Base-by-base conservation (phyloP, 2,797 vertebrate species). In the Spheniscus humboldti region DNA sequence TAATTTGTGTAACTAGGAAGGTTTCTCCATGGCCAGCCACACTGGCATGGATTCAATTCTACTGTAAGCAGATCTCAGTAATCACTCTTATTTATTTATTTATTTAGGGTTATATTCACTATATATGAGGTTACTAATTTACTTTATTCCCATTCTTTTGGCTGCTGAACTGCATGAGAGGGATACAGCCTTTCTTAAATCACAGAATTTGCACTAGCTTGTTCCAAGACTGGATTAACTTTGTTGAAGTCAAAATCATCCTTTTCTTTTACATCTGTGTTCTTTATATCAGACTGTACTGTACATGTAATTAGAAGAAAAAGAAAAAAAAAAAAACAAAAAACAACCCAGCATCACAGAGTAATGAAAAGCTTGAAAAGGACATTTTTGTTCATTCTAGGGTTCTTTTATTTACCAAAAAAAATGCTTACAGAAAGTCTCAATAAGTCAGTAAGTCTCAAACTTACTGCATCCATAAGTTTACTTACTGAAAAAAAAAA, bases 391-490 rank as follows among this genome's bases (percentile, higher is more conserved):
- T 22, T 79, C 12, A 35, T 24, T 62, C 7, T 47, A 53, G 10
- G 25, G 27, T 14, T 50, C 18, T 50, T 75, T 37, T 41, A n/a
- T 64, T 80, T 35, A 35, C 28, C 7, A 0, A 0, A 0, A 10
- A 68, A 79, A 37, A 24, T 3, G 6, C 27, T 56, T 60, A 41
- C 1, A 10, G 50, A 78, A 75, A 67, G 18, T 28, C 13, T 80
- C 2, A 0, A 1, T 45, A 71, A 71, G 25, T 25, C 41, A 45
- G 2, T 41, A 84, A 62, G n/a, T 53, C 28, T 68, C 45, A 82
- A 85, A 63, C 30, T 60, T 73, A 53, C 8, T 63, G 11, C 63
- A 6, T 59, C 67, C 9, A 0, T 69, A 76, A 11, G 6, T 31
- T 85, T 89, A 3, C 20, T 71, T 71, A 30, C 20, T 23, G 14